Evolutionary conservation across 2,113 vertebrate genomes (phyloP).

Genomic region (Baryphthengus martii): DNA sequence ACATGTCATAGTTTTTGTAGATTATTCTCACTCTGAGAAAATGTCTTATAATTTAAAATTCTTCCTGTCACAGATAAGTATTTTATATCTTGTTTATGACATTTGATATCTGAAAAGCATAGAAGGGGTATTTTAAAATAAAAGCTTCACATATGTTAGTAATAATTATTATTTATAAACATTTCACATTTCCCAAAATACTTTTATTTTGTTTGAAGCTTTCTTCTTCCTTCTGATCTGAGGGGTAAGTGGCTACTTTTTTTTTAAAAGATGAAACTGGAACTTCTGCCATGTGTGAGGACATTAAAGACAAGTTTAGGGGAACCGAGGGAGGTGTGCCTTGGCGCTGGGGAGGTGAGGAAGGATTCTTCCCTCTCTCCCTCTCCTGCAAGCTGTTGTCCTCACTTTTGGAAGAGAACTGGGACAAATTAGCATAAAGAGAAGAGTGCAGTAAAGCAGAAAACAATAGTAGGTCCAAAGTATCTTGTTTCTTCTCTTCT

Average conservation of each 20-base stretch:
- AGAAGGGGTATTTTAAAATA: neutral
- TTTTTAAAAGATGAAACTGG: neutral
- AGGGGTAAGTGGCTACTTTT: neutral
- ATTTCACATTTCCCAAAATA: neutral
- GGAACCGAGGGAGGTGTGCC: slow-evolving; percentile 47
- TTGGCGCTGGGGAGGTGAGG: neutral
- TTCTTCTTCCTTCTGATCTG: neutral
- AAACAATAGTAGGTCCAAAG: slow-evolving; percentile 15
- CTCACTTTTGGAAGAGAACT: slow-evolving; percentile 45
- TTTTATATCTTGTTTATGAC: neutral
- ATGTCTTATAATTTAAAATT: slow-evolving; percentile 2
- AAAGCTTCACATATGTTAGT: neutral
- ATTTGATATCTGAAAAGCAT: neutral
- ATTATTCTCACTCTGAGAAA: slow-evolving; percentile 6
- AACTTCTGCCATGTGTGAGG: slow-evolving; percentile 29
- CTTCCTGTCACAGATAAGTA: neutral
- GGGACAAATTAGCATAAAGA: slow-evolving; percentile 57
- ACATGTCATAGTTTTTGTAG: slow-evolving; percentile 8
- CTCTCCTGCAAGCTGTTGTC: slow-evolving; percentile 52
- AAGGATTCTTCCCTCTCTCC: slow-evolving; percentile 42
- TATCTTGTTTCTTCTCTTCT: neutral
- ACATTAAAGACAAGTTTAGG: slow-evolving; percentile 31
- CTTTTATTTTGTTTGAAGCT: neutral
- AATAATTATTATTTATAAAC: neutral
- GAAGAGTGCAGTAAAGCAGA: neutral